phyloP scores from a whole-genome alignment of 2,113 vertebrate species.

The Benthochromis sp. region DNA sequence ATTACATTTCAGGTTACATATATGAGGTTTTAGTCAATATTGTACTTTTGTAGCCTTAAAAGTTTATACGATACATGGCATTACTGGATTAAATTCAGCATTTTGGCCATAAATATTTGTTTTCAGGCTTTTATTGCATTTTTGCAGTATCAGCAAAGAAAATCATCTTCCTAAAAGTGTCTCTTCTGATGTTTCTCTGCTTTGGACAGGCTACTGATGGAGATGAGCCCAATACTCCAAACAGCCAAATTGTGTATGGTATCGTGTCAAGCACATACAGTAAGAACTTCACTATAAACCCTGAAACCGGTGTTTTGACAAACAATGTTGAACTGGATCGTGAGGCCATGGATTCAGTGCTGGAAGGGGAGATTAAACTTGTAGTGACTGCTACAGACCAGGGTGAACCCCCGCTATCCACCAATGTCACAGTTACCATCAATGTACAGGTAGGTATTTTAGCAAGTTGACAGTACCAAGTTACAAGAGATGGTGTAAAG shows the following conservation, averaged over 20 bases:
- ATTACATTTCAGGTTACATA: background rate
- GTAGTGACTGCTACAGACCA: constrained; percentile 75
- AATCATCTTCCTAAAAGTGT: background rate
- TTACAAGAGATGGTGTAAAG: background rate
- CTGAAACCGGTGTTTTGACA: constrained; percentile 55
- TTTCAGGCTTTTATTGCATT: background rate
- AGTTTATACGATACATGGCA: background rate
- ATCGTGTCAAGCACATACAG: constrained; percentile 71
- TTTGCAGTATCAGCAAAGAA: background rate
- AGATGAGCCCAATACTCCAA: constrained; percentile 71
- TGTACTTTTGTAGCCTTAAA: background rate
- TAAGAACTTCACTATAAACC: constrained; percentile 78
- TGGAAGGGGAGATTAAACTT: constrained; percentile 72
- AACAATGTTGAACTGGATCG: constrained; percentile 73
- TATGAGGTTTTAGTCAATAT: background rate
- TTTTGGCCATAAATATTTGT: background rate
- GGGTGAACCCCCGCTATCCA: constrained; percentile 56
- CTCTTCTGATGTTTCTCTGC: background rate
- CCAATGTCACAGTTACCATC: constrained; percentile 66
- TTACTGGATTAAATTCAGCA: background rate
- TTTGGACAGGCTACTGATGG: constrained; percentile 77
- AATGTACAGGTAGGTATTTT: constrained; percentile 75
- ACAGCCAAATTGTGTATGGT: constrained; percentile 73
- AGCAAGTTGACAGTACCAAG: background rate
- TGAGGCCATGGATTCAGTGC: constrained; percentile 68